Evolutionary conservation across 2,797 vertebrate species (phyloP), one percentile per base, ranked within the genome.

Genomic region (Schizothorax lantsangensis): DNA sequence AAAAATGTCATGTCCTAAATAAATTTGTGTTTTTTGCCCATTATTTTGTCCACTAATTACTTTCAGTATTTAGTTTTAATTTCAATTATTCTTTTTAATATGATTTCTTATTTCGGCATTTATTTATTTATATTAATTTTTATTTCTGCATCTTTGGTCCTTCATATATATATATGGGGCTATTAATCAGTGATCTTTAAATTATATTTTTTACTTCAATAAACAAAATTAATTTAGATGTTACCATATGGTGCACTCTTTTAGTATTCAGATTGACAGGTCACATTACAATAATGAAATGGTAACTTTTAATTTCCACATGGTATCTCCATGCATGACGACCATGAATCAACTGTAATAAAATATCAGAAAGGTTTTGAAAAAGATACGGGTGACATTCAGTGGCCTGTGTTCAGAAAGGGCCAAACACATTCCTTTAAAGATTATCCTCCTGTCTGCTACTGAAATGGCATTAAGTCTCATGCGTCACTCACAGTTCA

Each of bases 401-500:
- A 75, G 30, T 8, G 26, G 43, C 43, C 43, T 49, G 33, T 66
- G 40, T 74, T n/a, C 21, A 47, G 17, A n/a, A 62, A 62, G n/a
- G 17, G n/a, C 7, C 12, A 75, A 33, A 64, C 30, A n/a, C 26
- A 45, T 38, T 30, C 30, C 12, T 62, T 83, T 62, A 54, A 64
- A 75, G 71, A 75, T 84, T 47, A 59, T 47, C 6, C 15, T 47
- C 6, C 15, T 43, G 30, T 10, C 4, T 9, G 21, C 38, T 30
- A 57, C 52, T 26, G 17, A 73, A 83, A 38, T 66, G 8, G 1
- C 7, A 66, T 38, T 77, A 77, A 30, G 79, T 71, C 15, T 6
- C 33, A 62, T 62, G 59, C 59, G 49, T 78, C 36, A 71, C 26
- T 85, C 64, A 78, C 7, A 45, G 19, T 59, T 72, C 8, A 33